These are phyloP conservation scores for Lucilia sericata DNA, from an alignment of 1,140 invertebrate species.

Conservation along the genomic window DNA sequence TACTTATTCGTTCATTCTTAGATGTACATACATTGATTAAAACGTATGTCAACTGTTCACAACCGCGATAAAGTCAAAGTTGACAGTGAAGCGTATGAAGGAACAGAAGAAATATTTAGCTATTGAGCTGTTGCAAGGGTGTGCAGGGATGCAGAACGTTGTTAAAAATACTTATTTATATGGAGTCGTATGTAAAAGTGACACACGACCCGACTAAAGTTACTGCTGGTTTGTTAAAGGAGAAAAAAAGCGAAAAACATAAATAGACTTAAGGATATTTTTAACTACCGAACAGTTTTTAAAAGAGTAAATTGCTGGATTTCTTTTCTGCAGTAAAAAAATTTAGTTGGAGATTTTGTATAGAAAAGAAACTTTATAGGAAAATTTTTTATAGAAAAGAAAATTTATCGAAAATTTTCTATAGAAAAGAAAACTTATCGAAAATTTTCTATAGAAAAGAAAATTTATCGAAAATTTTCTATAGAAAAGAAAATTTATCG, in stretches of 20 bases:
- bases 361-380: no score
- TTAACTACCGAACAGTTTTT: neutral
- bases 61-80: constrained; percentile 26
- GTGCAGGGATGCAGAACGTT: constrained; percentile 21
- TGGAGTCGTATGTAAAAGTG: neutral
- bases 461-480: no score
- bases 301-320: neutral
- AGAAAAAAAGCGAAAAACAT: neutral
- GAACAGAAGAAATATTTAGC: neutral
- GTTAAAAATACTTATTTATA: neutral
- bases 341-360: no score
- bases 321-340: no score
- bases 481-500: no score
- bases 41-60: constrained; percentile 26
- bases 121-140: neutral
- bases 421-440: no score
- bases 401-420: no score
- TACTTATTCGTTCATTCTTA: neutral
- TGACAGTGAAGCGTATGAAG: neutral
- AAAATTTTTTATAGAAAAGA: no score
- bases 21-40: neutral
- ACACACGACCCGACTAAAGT: constrained; percentile 13
- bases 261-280: neutral
- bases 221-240: neutral
- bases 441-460: no score